Evolutionary conservation across 2,888 invertebrate genomes (phyloP).

Genomic region (Drosophila mulleri): DNA sequence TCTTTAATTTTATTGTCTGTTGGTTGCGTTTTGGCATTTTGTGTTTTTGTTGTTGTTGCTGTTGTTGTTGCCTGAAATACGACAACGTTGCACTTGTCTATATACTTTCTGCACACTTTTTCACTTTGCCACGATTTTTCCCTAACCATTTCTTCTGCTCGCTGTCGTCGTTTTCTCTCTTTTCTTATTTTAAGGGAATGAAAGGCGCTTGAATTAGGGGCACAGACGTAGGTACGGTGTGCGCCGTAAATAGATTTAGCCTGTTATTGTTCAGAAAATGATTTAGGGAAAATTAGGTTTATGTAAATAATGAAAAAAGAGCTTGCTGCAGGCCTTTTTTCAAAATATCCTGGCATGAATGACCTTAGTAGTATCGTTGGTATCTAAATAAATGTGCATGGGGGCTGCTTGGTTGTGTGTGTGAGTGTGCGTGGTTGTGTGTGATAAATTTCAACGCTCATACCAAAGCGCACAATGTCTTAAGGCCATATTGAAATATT

Average conservation of each 20-base stretch:
- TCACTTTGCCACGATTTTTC: slow-evolving; percentile 33
- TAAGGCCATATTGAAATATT: slow-evolving; percentile 50
- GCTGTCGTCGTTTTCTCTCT: slow-evolving; percentile 34
- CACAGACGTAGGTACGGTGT: slow-evolving; percentile 44
- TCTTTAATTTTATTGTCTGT: slow-evolving; percentile 77
- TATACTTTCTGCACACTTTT: slow-evolving; percentile 65
- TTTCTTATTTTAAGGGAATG: not conserved
- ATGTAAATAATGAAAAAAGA: slow-evolving; percentile 83
- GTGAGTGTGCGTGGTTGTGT: slow-evolving; percentile 8
- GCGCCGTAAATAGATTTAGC: slow-evolving; percentile 76
- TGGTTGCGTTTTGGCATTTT: slow-evolving; percentile 56
- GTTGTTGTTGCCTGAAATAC: slow-evolving; percentile 24
- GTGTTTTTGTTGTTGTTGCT: slow-evolving; percentile 24
- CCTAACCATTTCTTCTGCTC: slow-evolving; percentile 19
- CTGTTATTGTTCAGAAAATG: slow-evolving; percentile 82
- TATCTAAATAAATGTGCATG: slow-evolving; percentile 18
- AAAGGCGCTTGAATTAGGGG: slow-evolving; percentile 49
- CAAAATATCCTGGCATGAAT: slow-evolving; percentile 36
- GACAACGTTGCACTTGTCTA: slow-evolving; percentile 66
- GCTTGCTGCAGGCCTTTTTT: slow-evolving; percentile 57
- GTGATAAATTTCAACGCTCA: slow-evolving; percentile 44
- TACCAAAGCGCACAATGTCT: slow-evolving; percentile 20
- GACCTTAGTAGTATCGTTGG: slow-evolving; percentile 22
- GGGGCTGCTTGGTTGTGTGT: too few relatives aligned
- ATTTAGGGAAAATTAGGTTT: slow-evolving; percentile 85